Conservation (phyloP, 2,888 invertebrate species). For the Drosophila pegasa region DNA sequence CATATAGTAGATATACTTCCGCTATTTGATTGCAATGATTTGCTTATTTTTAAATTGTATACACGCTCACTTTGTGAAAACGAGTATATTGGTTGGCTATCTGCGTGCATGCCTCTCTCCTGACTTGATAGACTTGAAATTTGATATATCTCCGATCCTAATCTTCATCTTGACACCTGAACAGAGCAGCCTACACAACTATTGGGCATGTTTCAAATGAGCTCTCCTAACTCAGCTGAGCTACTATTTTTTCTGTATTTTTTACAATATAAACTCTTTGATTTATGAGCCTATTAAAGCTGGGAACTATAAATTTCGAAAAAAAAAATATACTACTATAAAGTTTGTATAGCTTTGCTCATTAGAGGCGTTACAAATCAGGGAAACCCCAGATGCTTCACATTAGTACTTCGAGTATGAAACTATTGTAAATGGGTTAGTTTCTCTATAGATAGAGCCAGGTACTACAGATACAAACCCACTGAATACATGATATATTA, state of each 20-base stretch:
- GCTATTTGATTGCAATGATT: slow-evolving; percentile 9
- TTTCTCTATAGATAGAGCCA: background rate
- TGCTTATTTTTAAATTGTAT: slow-evolving; percentile 1
- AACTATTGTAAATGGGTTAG: background rate
- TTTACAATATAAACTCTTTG: background rate
- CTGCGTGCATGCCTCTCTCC: too few species aligned
- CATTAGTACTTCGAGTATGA: background rate
- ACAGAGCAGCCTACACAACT: background rate
- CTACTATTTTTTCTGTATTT: too few species aligned
- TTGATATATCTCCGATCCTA: background rate
- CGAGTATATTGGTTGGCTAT: background rate
- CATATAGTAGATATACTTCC: slow-evolving; percentile 2
- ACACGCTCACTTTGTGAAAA: background rate
- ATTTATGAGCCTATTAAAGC: background rate
- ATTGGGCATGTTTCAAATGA: too few species aligned
- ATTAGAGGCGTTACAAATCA: background rate
- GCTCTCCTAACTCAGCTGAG: too few species aligned
- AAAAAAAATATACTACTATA: background rate
- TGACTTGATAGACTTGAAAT: background rate
- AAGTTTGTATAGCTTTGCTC: background rate
- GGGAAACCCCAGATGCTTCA: background rate
- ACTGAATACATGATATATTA: too few species aligned
- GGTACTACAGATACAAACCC: too few species aligned
- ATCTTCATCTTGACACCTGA: background rate
- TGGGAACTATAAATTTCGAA: background rate